phyloP scores from a whole-genome alignment of 2,113 vertebrate species.

The Oreochromis spilurus region DNA sequence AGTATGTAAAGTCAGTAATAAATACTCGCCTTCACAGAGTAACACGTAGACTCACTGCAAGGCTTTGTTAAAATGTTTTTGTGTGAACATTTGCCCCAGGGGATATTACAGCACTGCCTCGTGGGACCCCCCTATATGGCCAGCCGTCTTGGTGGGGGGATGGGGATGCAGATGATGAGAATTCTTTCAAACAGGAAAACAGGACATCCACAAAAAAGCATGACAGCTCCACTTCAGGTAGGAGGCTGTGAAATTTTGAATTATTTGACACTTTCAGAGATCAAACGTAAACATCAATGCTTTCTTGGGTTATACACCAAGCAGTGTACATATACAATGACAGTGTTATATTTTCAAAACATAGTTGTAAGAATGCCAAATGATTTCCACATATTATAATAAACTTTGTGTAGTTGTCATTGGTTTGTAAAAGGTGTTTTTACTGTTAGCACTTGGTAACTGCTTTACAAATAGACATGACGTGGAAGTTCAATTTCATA shows the following conservation, averaged over 20 bases:
- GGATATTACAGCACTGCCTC: slow-evolving; percentile 84
- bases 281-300: background rate
- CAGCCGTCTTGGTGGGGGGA: slow-evolving; percentile 99
- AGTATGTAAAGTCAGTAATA: background rate
- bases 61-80: background rate
- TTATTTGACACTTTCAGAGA: background rate
- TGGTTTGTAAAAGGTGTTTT: background rate
- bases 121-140: slow-evolving; percentile 93
- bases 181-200: slow-evolving; percentile 82
- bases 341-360: background rate
- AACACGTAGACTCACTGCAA: background rate
- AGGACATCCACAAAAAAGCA: slow-evolving; percentile 80
- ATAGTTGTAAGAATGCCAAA: background rate
- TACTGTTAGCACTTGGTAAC: background rate
- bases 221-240: slow-evolving; percentile 79
- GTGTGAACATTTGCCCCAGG: slow-evolving; percentile 40
- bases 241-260: background rate
- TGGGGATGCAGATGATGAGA: slow-evolving; percentile 87
- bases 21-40: background rate
- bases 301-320: background rate
- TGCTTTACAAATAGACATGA: background rate
- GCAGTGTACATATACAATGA: background rate
- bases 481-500: fast-evolving
- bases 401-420: background rate
- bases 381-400: background rate